phyloP scores from a whole-genome alignment of 2,888 invertebrate genomes.

The Euspilapteryx auroguttella region DNA sequence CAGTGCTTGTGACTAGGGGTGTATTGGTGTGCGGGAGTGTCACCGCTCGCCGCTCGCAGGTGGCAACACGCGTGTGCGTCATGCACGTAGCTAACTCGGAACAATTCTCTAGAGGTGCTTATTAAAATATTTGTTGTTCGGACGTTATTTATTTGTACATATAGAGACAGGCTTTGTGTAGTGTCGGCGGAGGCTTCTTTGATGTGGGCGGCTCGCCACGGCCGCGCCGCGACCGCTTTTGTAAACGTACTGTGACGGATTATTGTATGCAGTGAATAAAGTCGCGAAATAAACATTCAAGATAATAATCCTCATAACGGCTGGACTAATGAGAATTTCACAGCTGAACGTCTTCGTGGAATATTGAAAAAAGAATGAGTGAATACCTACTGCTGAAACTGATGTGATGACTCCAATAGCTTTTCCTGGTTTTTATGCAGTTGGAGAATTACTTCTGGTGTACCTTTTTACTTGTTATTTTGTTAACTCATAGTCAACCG shows the following conservation, averaged over 20 bases:
- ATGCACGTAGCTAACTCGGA: constrained; percentile 40
- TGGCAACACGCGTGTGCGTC: constrained; percentile 20
- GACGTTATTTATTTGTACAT: constrained; percentile 53
- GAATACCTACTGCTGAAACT: no score
- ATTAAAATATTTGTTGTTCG: constrained; percentile 61
- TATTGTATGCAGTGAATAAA: constrained; percentile 34
- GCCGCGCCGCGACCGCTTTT: constrained; percentile 20
- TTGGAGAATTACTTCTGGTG: no score
- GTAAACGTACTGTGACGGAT: constrained; percentile 43
- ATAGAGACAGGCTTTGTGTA: constrained; percentile 38
- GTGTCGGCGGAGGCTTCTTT: constrained; percentile 28
- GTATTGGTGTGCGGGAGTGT: no score
- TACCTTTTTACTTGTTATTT: no score
- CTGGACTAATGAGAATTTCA: no score
- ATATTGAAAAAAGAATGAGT: no score
- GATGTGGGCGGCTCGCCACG: constrained; percentile 28
- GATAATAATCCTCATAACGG: no score
- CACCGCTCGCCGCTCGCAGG: neutral
- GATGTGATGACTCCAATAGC: no score
- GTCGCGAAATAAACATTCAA: constrained; percentile 29
- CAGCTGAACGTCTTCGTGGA: no score
- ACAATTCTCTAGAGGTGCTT: constrained; percentile 52
- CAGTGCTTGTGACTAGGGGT: no score
- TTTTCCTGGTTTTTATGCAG: no score
- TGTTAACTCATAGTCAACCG: no score